Conservation (phyloP, 2,797 vertebrate species). For the Aselliscus stoliczkanus region DNA sequence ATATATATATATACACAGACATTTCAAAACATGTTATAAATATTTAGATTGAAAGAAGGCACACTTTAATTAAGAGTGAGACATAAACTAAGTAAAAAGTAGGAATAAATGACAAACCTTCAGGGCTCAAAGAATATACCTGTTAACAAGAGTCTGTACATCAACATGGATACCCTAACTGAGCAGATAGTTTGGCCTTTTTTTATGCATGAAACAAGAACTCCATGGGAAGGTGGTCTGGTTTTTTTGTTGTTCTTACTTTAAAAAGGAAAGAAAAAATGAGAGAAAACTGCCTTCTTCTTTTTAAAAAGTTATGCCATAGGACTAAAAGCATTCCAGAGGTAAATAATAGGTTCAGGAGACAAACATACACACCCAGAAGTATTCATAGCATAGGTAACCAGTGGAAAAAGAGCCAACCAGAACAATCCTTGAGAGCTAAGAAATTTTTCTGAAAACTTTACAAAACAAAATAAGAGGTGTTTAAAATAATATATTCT, state of each 20-base stretch:
- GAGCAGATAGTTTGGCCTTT: background rate
- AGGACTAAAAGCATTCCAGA: background rate
- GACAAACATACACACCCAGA: background rate
- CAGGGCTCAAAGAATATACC: background rate
- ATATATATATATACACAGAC: background rate
- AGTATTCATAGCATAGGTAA: background rate
- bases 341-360: background rate
- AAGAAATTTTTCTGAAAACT: background rate
- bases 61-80: background rate
- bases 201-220: background rate
- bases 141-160: background rate
- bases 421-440: background rate
- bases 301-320: background rate
- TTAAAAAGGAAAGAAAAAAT: background rate
- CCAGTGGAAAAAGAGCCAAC: background rate
- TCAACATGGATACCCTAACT: background rate
- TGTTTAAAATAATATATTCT: background rate
- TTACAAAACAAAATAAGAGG: background rate
- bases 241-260: background rate
- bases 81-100: background rate
- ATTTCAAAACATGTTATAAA: conserved; percentile 6
- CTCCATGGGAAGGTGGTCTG: background rate
- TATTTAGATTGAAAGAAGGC: background rate
- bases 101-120: background rate
- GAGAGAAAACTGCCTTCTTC: background rate